A percentile compares a stretch with the other conserved stretches of the same genome.
Conservation (phyloP, 2,797 vertebrate species). For the Hylomyscus alleni region DNA sequence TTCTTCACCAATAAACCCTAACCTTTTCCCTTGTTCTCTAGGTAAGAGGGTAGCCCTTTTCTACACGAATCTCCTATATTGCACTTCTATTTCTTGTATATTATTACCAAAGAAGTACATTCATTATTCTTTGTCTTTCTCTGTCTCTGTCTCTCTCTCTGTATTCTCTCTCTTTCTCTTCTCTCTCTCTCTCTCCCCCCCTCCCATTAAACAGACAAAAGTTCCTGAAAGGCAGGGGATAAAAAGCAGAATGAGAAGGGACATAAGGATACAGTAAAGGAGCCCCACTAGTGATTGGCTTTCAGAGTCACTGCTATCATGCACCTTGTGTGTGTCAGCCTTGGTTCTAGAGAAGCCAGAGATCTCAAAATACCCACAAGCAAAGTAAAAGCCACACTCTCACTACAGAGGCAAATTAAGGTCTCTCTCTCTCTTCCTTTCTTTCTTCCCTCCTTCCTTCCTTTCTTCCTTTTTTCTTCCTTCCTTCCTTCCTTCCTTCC, state of each 20-base stretch:
- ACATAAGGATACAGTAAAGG: neutral
- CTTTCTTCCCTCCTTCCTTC: rapidly evolving
- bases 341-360: neutral
- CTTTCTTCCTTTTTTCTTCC: rapidly evolving
- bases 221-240: neutral
- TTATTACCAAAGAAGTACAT: neutral
- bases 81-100: neutral
- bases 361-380: neutral
- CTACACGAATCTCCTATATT: neutral
- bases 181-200: too few species aligned
- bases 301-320: neutral
- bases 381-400: neutral
- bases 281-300: neutral
- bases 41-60: neutral
- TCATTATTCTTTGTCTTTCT: neutral
- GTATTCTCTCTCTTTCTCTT: too few species aligned
- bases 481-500: too few species aligned
- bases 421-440: too few species aligned
- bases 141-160: neutral
- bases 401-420: neutral
- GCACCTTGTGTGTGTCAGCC: neutral
- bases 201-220: neutral
- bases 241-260: neutral
- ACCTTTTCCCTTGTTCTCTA: neutral
- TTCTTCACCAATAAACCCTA: neutral